phyloP scores from a whole-genome alignment of 2,113 vertebrate species.

The Phalacrocorax carbo region DNA sequence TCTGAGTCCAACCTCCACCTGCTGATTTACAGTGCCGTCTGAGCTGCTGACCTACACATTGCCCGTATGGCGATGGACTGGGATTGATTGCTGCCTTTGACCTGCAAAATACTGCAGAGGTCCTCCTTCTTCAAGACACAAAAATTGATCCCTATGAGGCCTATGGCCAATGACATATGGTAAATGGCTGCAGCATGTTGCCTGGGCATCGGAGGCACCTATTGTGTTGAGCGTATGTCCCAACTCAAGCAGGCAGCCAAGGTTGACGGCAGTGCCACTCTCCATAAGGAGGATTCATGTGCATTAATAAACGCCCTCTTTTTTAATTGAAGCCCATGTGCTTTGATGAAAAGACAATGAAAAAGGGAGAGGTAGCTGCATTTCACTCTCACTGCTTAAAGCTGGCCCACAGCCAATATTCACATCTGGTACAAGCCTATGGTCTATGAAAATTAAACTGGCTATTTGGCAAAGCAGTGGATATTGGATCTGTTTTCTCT shows the following conservation, averaged over 20 bases:
- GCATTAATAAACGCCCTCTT: not conserved
- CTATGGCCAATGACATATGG: constrained; percentile 7
- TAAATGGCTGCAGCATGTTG: not conserved
- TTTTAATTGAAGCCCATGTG: not conserved
- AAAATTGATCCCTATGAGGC: not conserved
- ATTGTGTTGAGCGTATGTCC: not conserved
- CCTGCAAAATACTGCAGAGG: not conserved
- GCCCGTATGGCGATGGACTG: rapidly evolving
- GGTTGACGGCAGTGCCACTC: not conserved
- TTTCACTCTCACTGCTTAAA: not conserved
- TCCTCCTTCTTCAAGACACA: not conserved
- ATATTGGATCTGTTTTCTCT: constrained; percentile 55
- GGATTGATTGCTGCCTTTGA: not conserved
- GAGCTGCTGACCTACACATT: not conserved
- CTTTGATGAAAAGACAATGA: not conserved
- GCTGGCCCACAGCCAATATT: constrained; percentile 26
- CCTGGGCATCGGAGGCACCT: not conserved
- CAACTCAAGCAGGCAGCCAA: not conserved
- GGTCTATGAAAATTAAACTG: constrained; percentile 37
- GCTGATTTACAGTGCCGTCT: not conserved
- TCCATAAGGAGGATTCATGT: not conserved
- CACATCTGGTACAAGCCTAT: constrained; percentile 55
- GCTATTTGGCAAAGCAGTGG: constrained; percentile 46
- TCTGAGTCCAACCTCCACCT: not conserved
- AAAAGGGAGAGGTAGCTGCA: not conserved